phyloP scores from a whole-genome alignment of 2,797 vertebrate genomes.

The Hydrocynus forskahlii region DNA sequence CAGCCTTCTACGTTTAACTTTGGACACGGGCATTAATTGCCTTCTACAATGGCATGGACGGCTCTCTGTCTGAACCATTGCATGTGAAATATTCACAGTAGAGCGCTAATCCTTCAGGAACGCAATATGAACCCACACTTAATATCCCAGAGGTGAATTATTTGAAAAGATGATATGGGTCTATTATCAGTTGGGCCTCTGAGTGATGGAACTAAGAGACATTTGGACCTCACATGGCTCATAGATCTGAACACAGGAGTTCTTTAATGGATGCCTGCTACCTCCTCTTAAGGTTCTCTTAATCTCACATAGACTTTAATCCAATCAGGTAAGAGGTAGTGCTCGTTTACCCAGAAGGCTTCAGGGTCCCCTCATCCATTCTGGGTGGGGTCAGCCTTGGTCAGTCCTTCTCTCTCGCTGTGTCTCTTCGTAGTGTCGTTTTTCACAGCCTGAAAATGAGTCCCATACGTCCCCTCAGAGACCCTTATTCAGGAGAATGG shows the following conservation, averaged over 20 bases:
- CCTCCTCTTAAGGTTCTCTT: slow-evolving; percentile 53
- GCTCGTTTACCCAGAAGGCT: slow-evolving; percentile 55
- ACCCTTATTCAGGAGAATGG: slow-evolving; percentile 20
- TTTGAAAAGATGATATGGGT: slow-evolving; percentile 54
- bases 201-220: slow-evolving; percentile 35
- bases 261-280: slow-evolving; percentile 54
- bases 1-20: slow-evolving; percentile 25
- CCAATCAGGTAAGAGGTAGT: slow-evolving; percentile 55
- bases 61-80: slow-evolving; percentile 38
- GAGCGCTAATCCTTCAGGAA: slow-evolving; percentile 41
- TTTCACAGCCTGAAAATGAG: slow-evolving; percentile 38
- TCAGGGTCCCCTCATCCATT: slow-evolving; percentile 38
- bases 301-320: slow-evolving; percentile 56
- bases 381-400: slow-evolving; percentile 35
- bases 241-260: slow-evolving; percentile 49
- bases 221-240: slow-evolving; percentile 24
- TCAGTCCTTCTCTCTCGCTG: slow-evolving; percentile 24
- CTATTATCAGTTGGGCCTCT: slow-evolving; percentile 42
- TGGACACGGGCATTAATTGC: slow-evolving; percentile 48
- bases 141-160: slow-evolving; percentile 52
- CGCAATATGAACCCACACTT: slow-evolving; percentile 45
- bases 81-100: slow-evolving; percentile 47
- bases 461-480: slow-evolving; percentile 35
- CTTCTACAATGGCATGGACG: slow-evolving; percentile 39
- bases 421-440: slow-evolving; percentile 26